These are phyloP conservation scores for Meles meles DNA, from an alignment of 2,113 vertebrate species.

Conservation along the genomic window DNA sequence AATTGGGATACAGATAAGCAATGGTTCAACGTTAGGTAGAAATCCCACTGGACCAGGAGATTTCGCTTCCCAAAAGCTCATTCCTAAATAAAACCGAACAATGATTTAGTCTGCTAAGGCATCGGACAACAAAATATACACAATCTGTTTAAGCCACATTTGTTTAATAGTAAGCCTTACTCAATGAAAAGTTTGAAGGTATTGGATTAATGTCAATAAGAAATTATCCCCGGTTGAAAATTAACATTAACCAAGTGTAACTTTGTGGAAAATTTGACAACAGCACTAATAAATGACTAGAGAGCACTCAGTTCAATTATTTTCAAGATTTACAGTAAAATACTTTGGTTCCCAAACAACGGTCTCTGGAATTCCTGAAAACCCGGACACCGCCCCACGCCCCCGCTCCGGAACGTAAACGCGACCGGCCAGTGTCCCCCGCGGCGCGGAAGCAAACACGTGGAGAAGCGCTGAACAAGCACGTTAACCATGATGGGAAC, in stretches of 20 bases:
- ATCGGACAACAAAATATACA: conserved; percentile 67
- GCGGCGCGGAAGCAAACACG: neutral
- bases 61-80: conserved; percentile 76
- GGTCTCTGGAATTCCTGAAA: neutral
- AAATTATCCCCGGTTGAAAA: conserved; percentile 65
- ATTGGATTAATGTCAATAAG: conserved; percentile 53
- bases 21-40: conserved; percentile 79
- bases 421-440: neutral
- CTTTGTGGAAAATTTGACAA: neutral
- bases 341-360: conserved; percentile 32
- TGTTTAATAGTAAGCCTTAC: conserved; percentile 46
- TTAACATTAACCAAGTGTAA: neutral
- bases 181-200: conserved; percentile 69
- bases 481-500: neutral
- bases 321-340: conserved; percentile 18
- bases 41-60: conserved; percentile 74
- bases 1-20: conserved; percentile 82
- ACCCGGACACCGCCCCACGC: neutral
- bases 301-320: neutral
- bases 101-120: conserved; percentile 66
- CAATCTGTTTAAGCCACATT: conserved; percentile 63
- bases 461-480: neutral
- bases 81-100: conserved; percentile 71
- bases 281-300: neutral
- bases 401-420: neutral